Conservation (phyloP, 2,113 vertebrate species). For the Triplophysa dalaica region DNA sequence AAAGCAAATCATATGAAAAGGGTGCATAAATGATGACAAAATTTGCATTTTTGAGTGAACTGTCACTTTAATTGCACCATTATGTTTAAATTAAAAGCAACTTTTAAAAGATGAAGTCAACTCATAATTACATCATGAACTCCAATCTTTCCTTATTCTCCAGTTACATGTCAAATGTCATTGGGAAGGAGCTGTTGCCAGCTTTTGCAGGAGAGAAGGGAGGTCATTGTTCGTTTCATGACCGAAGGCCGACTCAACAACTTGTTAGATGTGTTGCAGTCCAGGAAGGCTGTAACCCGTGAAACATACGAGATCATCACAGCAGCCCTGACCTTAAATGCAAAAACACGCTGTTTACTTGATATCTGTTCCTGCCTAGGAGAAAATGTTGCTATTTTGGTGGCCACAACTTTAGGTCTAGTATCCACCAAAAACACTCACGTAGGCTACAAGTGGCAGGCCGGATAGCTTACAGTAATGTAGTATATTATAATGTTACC, state of each 20-base stretch:
- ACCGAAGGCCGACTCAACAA: conserved; percentile 77
- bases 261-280: conserved; percentile 69
- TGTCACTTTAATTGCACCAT: no score
- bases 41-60: no score
- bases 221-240: conserved; percentile 69
- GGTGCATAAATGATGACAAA: no score
- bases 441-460: conserved; percentile 4
- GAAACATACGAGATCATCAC: conserved; percentile 71
- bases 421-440: conserved; percentile 38
- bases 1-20: no score
- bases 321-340: conserved; percentile 61
- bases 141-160: background rate
- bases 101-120: background rate
- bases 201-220: conserved; percentile 64
- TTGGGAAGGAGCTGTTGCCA: conserved; percentile 52
- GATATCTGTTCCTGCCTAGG: conserved; percentile 69
- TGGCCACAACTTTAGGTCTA: conserved; percentile 58
- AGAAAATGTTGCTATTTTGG: conserved; percentile 64
- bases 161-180: conserved; percentile 8
- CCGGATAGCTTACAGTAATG: background rate
- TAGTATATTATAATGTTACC: background rate
- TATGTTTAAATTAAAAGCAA: no score
- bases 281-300: conserved; percentile 58
- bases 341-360: conserved; percentile 65
- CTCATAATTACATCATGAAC: background rate